Evolutionary conservation across 2,797 vertebrate genomes (phyloP).

Genomic region (Pogoniulus pusillus): DNA sequence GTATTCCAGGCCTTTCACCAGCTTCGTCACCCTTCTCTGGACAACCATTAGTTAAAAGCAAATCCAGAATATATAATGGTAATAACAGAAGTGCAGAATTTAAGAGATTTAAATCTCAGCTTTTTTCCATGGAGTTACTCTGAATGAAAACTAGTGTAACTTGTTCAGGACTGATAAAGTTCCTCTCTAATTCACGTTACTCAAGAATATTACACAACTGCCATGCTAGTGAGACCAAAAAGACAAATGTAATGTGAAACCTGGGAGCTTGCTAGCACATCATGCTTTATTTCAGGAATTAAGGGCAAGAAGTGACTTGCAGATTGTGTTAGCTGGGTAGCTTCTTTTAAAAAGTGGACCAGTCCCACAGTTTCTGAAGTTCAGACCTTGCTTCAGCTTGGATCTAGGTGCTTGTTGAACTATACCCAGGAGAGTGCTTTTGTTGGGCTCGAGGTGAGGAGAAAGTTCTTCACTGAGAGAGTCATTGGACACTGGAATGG

Average conservation of each 20-base stretch:
- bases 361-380: not conserved
- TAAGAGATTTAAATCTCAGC: not conserved
- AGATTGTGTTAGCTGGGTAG: not conserved
- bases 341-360: not conserved
- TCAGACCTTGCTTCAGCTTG: not conserved
- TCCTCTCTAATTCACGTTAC: not conserved
- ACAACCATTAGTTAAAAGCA: not conserved
- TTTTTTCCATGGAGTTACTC: not conserved
- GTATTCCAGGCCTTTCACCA: too few relatives aligned
- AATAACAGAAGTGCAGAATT: not conserved
- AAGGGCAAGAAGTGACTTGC: conserved; percentile 30
- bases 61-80: not conserved
- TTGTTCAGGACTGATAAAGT: not conserved
- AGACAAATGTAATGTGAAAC: not conserved
- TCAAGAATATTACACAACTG: conserved; percentile 7
- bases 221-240: not conserved
- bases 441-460: too few relatives aligned
- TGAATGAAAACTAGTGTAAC: conserved; percentile 17
- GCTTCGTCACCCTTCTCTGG: too few relatives aligned
- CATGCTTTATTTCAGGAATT: not conserved
- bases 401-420: not conserved
- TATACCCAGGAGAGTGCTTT: not conserved
- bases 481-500: too few relatives aligned
- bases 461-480: too few relatives aligned
- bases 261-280: not conserved